Evolutionary conservation across 2,113 vertebrate genomes (phyloP).

Genomic region (Azemiops feae): DNA sequence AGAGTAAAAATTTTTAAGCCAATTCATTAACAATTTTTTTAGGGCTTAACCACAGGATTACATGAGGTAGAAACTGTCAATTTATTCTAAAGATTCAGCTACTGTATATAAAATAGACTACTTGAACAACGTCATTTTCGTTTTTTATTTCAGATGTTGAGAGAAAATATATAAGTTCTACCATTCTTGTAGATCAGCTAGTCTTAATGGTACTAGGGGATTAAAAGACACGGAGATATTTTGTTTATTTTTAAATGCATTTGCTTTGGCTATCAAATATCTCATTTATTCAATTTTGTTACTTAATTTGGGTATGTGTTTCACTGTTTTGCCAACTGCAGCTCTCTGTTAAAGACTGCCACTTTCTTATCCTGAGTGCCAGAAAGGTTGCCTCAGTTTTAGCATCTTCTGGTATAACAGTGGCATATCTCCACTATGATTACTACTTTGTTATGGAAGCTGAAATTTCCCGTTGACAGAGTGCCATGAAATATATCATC

Average conservation of each 20-base stretch:
- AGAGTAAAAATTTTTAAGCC: not conserved
- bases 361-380: not conserved
- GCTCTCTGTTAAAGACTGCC: not conserved
- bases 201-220: not conserved
- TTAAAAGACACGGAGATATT: not conserved
- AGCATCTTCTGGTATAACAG: not conserved
- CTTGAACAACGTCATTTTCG: not conserved
- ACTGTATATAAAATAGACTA: too few species aligned
- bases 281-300: not conserved
- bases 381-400: not conserved
- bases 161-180: not conserved
- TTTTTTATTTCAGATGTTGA: not conserved
- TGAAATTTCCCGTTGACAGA: not conserved
- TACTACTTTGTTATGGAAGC: not conserved
- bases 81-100: too few species aligned
- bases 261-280: not conserved
- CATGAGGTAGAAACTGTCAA: too few species aligned
- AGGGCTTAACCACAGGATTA: too few species aligned
- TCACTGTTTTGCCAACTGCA: not conserved
- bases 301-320: not conserved
- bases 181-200: not conserved
- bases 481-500: not conserved
- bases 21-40: not conserved
- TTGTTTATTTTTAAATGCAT: not conserved
- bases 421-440: not conserved